phyloP scores from a whole-genome alignment of 2,888 invertebrate species.

The Notodonta dromedarius region DNA sequence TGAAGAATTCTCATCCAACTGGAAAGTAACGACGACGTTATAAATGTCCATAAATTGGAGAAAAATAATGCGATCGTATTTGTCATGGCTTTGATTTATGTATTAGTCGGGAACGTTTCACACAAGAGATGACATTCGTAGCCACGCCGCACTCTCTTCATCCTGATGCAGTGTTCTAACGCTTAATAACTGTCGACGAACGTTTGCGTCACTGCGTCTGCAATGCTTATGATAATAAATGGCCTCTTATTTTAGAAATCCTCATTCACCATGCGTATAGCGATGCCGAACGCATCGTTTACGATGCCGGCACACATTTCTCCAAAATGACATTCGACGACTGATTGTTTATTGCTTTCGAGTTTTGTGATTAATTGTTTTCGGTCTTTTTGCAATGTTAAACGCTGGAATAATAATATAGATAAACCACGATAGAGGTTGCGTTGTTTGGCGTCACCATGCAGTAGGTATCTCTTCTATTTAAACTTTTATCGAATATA shows the following conservation, averaged over 20 bases:
- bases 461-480: too few relatives aligned
- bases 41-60: conserved; percentile 38
- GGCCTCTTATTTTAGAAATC: conserved; percentile 80
- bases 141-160: conserved; percentile 53
- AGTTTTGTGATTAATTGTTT: conserved; percentile 27
- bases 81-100: conserved; percentile 64
- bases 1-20: conserved; percentile 10
- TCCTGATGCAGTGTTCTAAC: conserved; percentile 71
- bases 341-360: conserved; percentile 53
- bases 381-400: conserved; percentile 3
- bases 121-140: conserved; percentile 61
- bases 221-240: conserved; percentile 78
- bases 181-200: conserved; percentile 81
- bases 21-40: conserved; percentile 13
- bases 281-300: conserved; percentile 64
- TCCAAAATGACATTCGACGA: conserved; percentile 66
- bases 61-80: conserved; percentile 64
- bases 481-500: too few relatives aligned
- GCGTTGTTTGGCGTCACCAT: too few relatives aligned
- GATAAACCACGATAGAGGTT: neutral
- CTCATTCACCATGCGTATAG: conserved; percentile 73
- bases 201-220: conserved; percentile 77
- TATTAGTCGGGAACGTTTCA: conserved; percentile 55
- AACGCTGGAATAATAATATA: too few relatives aligned
- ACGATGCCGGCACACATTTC: conserved; percentile 66